These are phyloP conservation scores for Mormoops blainvillei DNA, from an alignment of 2,113 vertebrate species.

Conservation along the genomic window DNA sequence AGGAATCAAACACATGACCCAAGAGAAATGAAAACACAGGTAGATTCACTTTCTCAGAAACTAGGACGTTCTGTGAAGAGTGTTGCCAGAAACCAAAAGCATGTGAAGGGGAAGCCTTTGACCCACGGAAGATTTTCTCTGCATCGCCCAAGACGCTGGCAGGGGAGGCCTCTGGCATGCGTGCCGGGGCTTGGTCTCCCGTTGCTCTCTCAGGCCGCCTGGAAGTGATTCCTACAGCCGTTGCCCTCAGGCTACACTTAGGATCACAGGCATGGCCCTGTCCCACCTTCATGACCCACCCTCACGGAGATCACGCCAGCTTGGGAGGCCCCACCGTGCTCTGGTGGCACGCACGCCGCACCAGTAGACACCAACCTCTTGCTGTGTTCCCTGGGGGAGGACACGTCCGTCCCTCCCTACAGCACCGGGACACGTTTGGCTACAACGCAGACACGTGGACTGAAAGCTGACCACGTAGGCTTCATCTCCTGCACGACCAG, in stretches of 20 bases:
- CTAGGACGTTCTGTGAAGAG: background rate
- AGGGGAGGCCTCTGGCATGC: rapidly evolving
- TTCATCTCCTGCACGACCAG: background rate
- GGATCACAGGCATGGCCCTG: background rate
- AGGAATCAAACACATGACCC: background rate
- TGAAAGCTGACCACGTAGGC: background rate
- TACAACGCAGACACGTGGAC: rapidly evolving
- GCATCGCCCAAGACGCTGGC: rapidly evolving
- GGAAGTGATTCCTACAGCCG: background rate
- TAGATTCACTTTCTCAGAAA: background rate
- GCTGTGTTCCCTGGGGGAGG: background rate
- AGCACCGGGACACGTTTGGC: rapidly evolving
- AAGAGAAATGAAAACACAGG: background rate
- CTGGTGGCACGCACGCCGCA: rapidly evolving
- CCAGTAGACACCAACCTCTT: rapidly evolving
- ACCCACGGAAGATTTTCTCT: background rate
- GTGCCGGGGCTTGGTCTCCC: background rate
- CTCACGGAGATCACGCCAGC: background rate
- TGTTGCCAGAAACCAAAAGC: background rate
- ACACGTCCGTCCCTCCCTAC: background rate
- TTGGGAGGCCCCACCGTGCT: rapidly evolving
- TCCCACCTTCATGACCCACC: background rate
- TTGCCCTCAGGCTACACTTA: rapidly evolving
- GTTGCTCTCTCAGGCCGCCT: background rate
- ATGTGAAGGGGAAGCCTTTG: background rate